Conservation (phyloP, 2,888 invertebrate species). For the Lithophane leautieri region DNA sequence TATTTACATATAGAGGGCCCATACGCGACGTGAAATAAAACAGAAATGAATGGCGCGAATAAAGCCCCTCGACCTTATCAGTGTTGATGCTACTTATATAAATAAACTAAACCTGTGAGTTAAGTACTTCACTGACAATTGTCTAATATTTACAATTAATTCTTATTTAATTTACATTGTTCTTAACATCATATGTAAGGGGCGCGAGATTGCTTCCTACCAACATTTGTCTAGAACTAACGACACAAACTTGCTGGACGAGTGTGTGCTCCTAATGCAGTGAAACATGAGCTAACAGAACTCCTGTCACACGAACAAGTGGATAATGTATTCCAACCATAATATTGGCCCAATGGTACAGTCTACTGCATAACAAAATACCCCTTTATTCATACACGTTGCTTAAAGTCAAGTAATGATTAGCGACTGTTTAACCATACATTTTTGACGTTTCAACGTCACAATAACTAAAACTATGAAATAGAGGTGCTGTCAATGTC, state of each 20-base stretch:
- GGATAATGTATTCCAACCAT: background rate
- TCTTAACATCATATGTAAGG: background rate
- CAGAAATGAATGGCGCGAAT: background rate
- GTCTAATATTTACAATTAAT: slow-evolving; percentile 39
- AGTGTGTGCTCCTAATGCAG: background rate
- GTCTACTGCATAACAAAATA: no score
- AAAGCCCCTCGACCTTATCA: background rate
- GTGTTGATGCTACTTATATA: background rate
- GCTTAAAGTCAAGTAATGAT: no score
- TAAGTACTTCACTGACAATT: slow-evolving; percentile 29
- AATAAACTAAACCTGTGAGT: slow-evolving; percentile 9
- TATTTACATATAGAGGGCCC: background rate
- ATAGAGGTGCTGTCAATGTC: background rate
- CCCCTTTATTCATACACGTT: no score
- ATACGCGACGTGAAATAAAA: background rate
- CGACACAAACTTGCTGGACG: background rate
- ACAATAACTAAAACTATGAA: background rate
- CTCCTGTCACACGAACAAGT: background rate
- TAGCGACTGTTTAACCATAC: no score
- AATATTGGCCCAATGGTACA: background rate
- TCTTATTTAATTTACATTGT: slow-evolving; percentile 14
- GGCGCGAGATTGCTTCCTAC: slow-evolving; percentile 24
- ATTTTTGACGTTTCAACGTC: no score
- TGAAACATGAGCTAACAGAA: slow-evolving; percentile 3
- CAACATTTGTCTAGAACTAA: background rate